A percentile compares a stretch with the other conserved stretches of the same genome.
phyloP scores from a whole-genome alignment of 1,140 invertebrate species.

The Heliothis subflexa region DNA sequence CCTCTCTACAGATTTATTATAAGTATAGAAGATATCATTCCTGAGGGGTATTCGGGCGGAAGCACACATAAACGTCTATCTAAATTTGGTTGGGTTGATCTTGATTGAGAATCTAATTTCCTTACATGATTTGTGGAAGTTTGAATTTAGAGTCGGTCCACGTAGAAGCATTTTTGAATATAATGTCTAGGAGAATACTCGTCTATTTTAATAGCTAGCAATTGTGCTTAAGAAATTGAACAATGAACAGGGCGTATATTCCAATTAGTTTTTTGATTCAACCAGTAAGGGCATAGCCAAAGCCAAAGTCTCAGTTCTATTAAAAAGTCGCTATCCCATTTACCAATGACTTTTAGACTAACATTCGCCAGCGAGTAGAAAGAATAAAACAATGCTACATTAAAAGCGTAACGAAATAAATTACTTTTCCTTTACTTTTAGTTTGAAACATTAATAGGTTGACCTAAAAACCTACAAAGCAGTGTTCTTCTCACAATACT shows the following conservation, averaged over 20 bases:
- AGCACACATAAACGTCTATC: constrained; percentile 28
- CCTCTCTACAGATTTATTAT: too few species aligned
- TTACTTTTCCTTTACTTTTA: neutral
- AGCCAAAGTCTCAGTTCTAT: too few species aligned
- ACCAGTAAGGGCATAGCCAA: too few species aligned
- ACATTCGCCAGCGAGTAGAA: too few species aligned
- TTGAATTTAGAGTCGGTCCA: neutral
- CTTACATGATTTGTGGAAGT: constrained; percentile 13
- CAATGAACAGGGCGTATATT: too few species aligned
- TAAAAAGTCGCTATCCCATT: too few species aligned
- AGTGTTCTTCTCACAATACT: constrained; percentile 1
- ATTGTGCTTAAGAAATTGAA: too few species aligned
- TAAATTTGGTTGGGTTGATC: constrained; percentile 30
- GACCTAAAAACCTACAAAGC: neutral
- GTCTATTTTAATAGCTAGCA: too few species aligned
- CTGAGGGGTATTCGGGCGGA: constrained; percentile 16
- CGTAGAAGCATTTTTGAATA: neutral
- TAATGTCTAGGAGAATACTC: neutral
- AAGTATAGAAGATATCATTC: too few species aligned
- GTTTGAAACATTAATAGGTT: neutral
- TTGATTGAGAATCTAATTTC: constrained; percentile 35
- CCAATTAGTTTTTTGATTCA: too few species aligned
- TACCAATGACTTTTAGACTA: too few species aligned
- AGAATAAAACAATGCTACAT: too few species aligned
- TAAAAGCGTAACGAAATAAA: neutral